Evolutionary conservation across 53 echinoderm and acorn worm species (phyloP).

Genomic region (Echinarachnius parma): DNA sequence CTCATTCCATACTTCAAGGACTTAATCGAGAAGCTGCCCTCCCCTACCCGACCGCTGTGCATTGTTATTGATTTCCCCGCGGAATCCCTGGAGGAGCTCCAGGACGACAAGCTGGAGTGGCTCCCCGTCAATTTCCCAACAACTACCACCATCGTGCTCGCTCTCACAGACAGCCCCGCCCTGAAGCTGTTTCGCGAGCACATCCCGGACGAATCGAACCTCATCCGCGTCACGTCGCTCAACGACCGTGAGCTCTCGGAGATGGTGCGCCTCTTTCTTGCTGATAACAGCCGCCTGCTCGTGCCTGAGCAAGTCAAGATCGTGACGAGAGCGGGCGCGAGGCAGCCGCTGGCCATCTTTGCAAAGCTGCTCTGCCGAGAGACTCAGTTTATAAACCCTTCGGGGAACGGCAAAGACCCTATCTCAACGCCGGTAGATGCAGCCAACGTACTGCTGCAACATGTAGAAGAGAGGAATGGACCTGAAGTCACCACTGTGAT

Average conservation of each 20-base stretch:
- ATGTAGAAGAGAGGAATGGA: slow-evolving; percentile 91
- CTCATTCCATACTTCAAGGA: slow-evolving; percentile 70
- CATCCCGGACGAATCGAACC: slow-evolving; percentile 70
- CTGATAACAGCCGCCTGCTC: slow-evolving; percentile 73
- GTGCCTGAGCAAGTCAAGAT: slow-evolving; percentile 92
- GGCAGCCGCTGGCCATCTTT: slow-evolving; percentile 84
- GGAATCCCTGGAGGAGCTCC: slow-evolving; percentile 58
- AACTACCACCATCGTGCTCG: slow-evolving; percentile 69
- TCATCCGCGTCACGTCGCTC: slow-evolving; percentile 81
- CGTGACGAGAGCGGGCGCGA: slow-evolving; percentile 81
- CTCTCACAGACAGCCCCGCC: slow-evolving; percentile 71
- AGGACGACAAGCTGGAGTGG: slow-evolving; percentile 75
- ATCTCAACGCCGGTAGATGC: slow-evolving; percentile 81
- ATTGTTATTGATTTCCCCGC: slow-evolving; percentile 73
- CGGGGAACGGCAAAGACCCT: slow-evolving; percentile 92
- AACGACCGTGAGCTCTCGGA: slow-evolving; percentile 83
- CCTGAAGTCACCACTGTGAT: slow-evolving; percentile 58
- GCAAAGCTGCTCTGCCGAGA: slow-evolving; percentile 91
- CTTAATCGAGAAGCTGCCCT: slow-evolving; percentile 79
- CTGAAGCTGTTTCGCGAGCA: slow-evolving; percentile 77
- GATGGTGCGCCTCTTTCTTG: slow-evolving; percentile 78
- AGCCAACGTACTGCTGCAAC: slow-evolving; percentile 73
- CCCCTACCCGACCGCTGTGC: slow-evolving; percentile 69
- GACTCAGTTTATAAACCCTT: slow-evolving; percentile 89
- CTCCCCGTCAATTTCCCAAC: slow-evolving; percentile 72